Conservation (phyloP, 1,140 invertebrate genomes). For the Dolichoris vasculosae region DNA sequence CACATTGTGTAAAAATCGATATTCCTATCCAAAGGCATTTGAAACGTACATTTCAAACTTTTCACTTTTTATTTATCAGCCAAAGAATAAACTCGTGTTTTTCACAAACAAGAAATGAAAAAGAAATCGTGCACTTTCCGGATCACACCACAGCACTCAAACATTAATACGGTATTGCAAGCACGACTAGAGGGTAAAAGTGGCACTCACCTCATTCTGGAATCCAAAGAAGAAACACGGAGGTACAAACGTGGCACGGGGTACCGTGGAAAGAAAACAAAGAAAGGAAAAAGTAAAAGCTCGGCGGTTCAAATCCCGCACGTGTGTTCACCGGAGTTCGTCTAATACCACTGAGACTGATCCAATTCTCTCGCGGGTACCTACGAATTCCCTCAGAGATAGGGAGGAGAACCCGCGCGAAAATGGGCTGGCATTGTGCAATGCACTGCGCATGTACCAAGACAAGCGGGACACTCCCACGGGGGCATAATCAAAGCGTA, state of each 20-base stretch:
- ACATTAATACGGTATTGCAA: too few species aligned
- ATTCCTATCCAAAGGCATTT: too few species aligned
- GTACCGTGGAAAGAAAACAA: too few species aligned
- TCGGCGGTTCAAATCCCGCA: not conserved
- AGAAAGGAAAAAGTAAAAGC: too few species aligned
- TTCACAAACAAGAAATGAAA: not conserved
- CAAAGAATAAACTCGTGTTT: not conserved
- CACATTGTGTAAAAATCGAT: too few species aligned
- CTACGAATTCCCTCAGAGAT: not conserved
- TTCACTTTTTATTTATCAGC: not conserved
- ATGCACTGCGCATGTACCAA: slow-evolving; percentile 11
- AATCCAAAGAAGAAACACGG: not conserved
- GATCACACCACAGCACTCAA: not conserved
- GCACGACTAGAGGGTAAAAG: too few species aligned
- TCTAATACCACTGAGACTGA: slow-evolving; percentile 48
- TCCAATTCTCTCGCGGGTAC: slow-evolving; percentile 11
- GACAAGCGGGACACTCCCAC: slow-evolving; percentile 18
- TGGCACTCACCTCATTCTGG: not conserved
- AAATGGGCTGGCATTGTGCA: slow-evolving; percentile 25
- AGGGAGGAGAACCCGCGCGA: slow-evolving; percentile 6
- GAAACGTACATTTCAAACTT: not conserved
- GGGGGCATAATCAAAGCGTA: not conserved
- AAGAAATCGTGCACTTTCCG: not conserved
- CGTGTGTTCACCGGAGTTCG: slow-evolving; percentile 45
- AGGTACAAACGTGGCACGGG: not conserved